phyloP scores from a whole-genome alignment of 2,888 invertebrate species.

The Trypoxylon attenuatum region DNA sequence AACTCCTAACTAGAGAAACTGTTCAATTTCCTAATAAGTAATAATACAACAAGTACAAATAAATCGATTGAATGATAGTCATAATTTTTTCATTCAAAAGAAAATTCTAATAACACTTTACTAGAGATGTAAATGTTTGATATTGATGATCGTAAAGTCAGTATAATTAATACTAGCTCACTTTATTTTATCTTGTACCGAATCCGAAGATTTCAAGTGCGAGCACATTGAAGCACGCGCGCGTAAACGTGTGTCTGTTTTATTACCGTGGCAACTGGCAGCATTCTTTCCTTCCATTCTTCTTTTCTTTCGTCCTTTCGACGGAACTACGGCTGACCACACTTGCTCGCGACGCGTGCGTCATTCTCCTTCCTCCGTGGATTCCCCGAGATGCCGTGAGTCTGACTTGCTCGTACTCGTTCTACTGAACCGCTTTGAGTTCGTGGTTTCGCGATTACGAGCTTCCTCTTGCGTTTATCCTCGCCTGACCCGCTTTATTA shows the following conservation, averaged over 20 bases:
- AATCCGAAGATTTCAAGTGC: background rate
- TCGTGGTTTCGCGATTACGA: conserved; percentile 6
- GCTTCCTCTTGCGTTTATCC: conserved; percentile 4
- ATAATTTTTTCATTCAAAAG: no score
- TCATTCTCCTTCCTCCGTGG: conserved; percentile 27
- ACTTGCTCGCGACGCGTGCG: conserved; percentile 39
- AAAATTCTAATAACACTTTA: no score
- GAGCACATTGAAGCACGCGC: background rate
- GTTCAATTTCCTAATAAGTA: no score
- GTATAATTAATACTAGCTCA: no score
- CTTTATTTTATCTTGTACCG: no score
- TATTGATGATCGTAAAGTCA: no score
- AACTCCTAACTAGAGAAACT: no score
- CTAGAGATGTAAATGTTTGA: no score
- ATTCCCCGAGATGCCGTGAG: background rate
- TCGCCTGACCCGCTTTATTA: conserved; percentile 22
- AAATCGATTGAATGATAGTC: no score
- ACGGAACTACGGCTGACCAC: conserved; percentile 21
- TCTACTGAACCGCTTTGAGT: background rate
- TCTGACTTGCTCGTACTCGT: background rate
- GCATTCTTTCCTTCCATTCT: conserved; percentile 48
- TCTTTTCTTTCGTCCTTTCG: conserved; percentile 33
- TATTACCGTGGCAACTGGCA: conserved; percentile 53
- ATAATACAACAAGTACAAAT: no score
- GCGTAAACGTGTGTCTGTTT: conserved; percentile 37